These are phyloP conservation scores for Hylaea fasciaria DNA, from an alignment of 2,888 invertebrate species.

Conservation along the genomic window DNA sequence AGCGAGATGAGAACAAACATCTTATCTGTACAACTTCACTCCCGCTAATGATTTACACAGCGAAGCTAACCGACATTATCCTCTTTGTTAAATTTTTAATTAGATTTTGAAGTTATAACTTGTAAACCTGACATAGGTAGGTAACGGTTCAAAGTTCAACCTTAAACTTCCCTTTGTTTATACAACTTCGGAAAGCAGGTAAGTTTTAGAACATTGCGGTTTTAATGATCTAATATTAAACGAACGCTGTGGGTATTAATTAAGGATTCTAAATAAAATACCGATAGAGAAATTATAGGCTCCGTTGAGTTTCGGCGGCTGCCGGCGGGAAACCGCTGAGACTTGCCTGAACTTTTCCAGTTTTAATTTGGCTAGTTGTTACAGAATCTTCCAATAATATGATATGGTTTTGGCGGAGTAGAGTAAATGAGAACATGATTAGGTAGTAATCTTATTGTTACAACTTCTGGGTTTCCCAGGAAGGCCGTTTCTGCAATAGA, in stretches of 20 bases:
- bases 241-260: slow-evolving; percentile 81
- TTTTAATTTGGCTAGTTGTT: slow-evolving; percentile 32
- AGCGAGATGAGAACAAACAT: slow-evolving; percentile 3
- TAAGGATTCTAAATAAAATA: slow-evolving; percentile 78
- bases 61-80: slow-evolving; percentile 60
- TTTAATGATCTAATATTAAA: slow-evolving; percentile 85
- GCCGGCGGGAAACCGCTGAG: slow-evolving; percentile 26
- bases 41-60: slow-evolving; percentile 30
- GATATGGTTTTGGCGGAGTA: neutral
- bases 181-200: slow-evolving; percentile 79
- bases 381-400: slow-evolving; percentile 16
- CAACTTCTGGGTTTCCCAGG: too few relatives aligned
- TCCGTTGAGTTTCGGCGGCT: slow-evolving; percentile 43
- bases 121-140: slow-evolving; percentile 77
- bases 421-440: neutral
- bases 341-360: slow-evolving; percentile 21
- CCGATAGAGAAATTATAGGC: slow-evolving; percentile 70
- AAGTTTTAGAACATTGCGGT: slow-evolving; percentile 83
- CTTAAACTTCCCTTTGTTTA: slow-evolving; percentile 81
- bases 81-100: slow-evolving; percentile 80
- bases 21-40: slow-evolving; percentile 8
- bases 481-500: too few relatives aligned
- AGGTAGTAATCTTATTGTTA: too few relatives aligned
- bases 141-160: slow-evolving; percentile 75
- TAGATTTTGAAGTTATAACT: slow-evolving; percentile 75